These are phyloP conservation scores for Trichonephila inaurata DNA, from an alignment of 1,140 invertebrate genomes.

Conservation along the genomic window DNA sequence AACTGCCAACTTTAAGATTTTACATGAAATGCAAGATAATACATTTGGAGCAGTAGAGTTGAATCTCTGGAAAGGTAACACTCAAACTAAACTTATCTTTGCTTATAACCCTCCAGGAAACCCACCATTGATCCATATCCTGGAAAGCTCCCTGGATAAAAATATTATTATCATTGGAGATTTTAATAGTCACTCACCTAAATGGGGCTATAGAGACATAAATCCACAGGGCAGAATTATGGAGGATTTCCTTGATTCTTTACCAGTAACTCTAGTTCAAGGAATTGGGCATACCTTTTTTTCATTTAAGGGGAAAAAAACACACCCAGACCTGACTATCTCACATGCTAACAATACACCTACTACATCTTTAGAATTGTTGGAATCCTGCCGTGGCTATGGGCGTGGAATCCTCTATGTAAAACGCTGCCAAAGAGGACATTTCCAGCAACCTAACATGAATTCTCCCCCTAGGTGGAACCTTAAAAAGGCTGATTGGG, in stretches of 20 bases:
- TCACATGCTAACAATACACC: neutral
- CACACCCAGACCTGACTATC: conserved; percentile 10
- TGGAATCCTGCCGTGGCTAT: conserved; percentile 53
- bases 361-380: conserved; percentile 14
- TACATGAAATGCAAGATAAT: neutral
- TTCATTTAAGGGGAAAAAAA: conserved; percentile 24
- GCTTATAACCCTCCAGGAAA: conserved; percentile 45
- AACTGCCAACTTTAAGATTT: conserved; percentile 10
- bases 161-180: conserved; percentile 56
- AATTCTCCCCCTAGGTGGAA: conserved; percentile 24
- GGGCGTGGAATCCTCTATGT: conserved; percentile 15
- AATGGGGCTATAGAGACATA: conserved; percentile 17
- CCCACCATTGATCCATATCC: neutral
- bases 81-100: conserved; percentile 31
- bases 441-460: neutral
- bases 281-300: neutral
- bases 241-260: neutral
- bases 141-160: conserved; percentile 36
- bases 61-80: conserved; percentile 15
- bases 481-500: conserved; percentile 33
- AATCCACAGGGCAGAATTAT: neutral
- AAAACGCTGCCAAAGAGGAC: neutral
- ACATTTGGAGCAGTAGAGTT: conserved; percentile 39
- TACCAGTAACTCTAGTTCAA: neutral
- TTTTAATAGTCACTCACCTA: conserved; percentile 47